A percentile compares a stretch with the other conserved stretches of the same genome.
phyloP scores from a whole-genome alignment of 2,797 vertebrate species.

The Pseudochirops corinnae region DNA sequence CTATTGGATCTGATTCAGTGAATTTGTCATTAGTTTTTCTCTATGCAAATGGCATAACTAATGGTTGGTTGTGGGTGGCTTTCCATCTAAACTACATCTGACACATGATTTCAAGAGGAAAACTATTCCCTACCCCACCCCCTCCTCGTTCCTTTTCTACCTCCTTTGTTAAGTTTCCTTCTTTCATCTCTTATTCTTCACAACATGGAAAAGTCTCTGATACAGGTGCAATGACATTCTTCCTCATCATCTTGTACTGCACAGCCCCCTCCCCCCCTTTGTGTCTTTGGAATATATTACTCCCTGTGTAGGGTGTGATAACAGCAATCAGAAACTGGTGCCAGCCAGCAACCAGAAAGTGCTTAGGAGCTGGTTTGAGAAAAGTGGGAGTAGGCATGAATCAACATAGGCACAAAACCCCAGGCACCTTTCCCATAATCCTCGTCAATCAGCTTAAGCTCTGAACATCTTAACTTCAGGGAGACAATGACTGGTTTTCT shows the following conservation, averaged over 20 bases:
- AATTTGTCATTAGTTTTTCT: background rate
- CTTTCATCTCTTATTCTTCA: background rate
- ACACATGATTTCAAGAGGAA: slow-evolving; percentile 2
- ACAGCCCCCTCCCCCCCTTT: background rate
- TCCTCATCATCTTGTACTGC: background rate
- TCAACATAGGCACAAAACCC: background rate
- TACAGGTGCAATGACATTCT: background rate
- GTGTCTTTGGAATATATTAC: background rate
- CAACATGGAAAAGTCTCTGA: background rate
- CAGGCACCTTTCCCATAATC: slow-evolving; percentile 5
- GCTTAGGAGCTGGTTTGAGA: background rate
- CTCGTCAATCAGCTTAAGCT: background rate
- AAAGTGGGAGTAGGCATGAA: background rate
- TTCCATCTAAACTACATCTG: background rate
- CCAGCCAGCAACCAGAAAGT: background rate
- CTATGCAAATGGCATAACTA: background rate
- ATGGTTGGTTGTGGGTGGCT: background rate
- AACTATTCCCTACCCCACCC: background rate
- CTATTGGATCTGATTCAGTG: background rate
- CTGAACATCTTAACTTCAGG: background rate
- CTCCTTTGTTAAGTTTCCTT: background rate
- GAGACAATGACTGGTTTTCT: background rate
- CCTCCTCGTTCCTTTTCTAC: background rate
- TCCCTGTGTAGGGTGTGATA: background rate
- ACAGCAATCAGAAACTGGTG: background rate